Conservation (phyloP, 2,797 vertebrate genomes). For the Catharus ustulatus region DNA sequence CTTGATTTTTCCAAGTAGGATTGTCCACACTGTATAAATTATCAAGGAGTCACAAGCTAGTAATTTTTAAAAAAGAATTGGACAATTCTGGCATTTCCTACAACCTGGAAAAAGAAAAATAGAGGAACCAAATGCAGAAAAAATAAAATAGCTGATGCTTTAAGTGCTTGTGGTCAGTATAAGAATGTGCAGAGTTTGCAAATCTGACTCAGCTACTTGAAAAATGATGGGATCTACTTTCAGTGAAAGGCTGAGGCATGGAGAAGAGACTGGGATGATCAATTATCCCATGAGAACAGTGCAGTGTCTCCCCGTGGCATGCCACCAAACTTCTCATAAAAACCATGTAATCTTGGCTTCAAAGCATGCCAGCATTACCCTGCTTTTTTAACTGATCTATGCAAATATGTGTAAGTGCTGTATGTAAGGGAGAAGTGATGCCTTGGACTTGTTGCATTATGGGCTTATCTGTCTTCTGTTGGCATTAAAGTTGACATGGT, state of each 20-base stretch:
- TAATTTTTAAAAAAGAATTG: neutral
- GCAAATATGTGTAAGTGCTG: neutral
- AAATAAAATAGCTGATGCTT: neutral
- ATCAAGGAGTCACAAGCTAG: neutral
- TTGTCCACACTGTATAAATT: neutral
- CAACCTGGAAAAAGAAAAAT: neutral
- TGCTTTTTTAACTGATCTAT: neutral
- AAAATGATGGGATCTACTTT: neutral
- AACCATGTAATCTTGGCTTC: neutral
- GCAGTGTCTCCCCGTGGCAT: neutral
- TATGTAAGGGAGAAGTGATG: neutral
- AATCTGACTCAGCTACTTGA: neutral
- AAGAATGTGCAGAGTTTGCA: conserved; percentile 8
- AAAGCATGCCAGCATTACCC: neutral
- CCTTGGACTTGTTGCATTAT: neutral
- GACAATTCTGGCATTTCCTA: neutral
- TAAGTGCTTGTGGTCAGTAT: neutral
- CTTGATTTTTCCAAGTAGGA: neutral
- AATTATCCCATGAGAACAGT: neutral
- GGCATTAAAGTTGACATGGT: neutral
- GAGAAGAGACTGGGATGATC: neutral
- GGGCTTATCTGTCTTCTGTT: neutral
- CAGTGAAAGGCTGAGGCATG: neutral
- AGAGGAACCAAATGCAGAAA: neutral
- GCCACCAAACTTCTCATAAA: neutral